phyloP scores from a whole-genome alignment of 2,888 invertebrate genomes.

The Diaperis boleti region DNA sequence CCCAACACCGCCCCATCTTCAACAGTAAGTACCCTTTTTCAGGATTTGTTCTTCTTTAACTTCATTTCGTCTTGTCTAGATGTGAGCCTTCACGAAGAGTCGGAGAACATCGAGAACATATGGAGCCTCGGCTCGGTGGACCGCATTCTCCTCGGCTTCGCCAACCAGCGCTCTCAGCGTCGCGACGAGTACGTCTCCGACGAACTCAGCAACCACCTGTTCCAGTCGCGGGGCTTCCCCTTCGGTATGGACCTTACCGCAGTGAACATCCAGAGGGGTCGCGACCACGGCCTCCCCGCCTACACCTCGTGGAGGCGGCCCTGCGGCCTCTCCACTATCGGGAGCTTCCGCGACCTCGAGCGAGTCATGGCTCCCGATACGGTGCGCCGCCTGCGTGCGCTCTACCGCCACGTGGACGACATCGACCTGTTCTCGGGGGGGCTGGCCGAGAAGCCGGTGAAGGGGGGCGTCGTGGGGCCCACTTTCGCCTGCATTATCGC shows the following conservation, averaged over 20 bases:
- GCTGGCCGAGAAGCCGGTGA: conserved; percentile 83
- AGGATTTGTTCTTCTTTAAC: too few relatives aligned
- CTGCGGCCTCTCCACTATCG: conserved; percentile 78
- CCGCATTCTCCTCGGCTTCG: conserved; percentile 80
- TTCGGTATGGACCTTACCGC: conserved; percentile 91
- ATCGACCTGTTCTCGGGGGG: conserved; percentile 88
- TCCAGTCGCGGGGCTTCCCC: conserved; percentile 77
- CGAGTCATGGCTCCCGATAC: conserved; percentile 76
- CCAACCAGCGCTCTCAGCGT: conserved; percentile 81
- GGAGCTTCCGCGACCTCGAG: conserved; percentile 78
- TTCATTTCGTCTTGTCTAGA: too few relatives aligned
- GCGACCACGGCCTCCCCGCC: conserved; percentile 87
- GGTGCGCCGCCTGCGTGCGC: conserved; percentile 71
- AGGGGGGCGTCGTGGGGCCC: conserved; percentile 85
- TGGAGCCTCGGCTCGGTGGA: conserved; percentile 86
- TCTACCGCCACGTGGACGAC: conserved; percentile 79
- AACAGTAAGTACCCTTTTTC: conserved; percentile 77
- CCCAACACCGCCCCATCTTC: conserved; percentile 75
- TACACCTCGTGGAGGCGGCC: conserved; percentile 85
- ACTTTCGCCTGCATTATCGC: conserved; percentile 91
- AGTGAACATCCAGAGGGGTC: conserved; percentile 87
- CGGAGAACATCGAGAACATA: conserved; percentile 76
- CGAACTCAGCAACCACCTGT: conserved; percentile 86
- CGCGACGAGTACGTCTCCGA: conserved; percentile 85
- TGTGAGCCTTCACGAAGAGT: conserved; percentile 84